Evolutionary conservation across 2,888 invertebrate species (phyloP), one percentile per base, ranked within the genome.

Genomic region (Pheosia gnoma): DNA sequence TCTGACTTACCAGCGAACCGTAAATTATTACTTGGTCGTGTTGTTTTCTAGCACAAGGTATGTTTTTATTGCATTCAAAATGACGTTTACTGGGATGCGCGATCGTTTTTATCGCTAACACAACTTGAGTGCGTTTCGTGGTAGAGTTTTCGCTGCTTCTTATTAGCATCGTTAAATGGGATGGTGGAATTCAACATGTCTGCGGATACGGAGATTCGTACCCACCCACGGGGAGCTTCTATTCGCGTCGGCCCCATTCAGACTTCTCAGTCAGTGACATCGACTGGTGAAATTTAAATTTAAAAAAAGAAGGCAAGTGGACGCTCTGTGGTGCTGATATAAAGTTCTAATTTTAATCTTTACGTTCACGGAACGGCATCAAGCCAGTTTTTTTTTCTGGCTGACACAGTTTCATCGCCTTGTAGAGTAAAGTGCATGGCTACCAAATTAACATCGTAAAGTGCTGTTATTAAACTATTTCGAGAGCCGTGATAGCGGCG

Each of bases 281-380:
- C 86, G 81, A 75, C 74, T 81, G 78, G 79, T 79, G 71, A 85
- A 89, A 86, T 83, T 74, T 83, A 88, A 89, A 86, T 25, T 25
- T 25, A 88, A 83, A 84, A 83, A 84, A 61, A 51, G 5, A 64
- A 73, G 70, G 71, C 41, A 66, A 77, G 74, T 81, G 78, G 72
- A 75, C 76, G 72, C 71, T 78, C 68, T 70, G 74, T 63, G 73
- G 72, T 86, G 83, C 88, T 88, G 85, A 87, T 91, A 91, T 91
- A 91, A 91, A 91, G 86, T 89, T 92, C 92, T 91, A 92, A 85
- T 85, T 89, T 89, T 88, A 84, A 90, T 83, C 85, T 82, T 83
- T 79, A 84, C 84, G 86, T 79, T 79, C 66, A 67, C 67, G 78
- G 78, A 78, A 79, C 80, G 75, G 76, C 75, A 79, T 84, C 84